Evolutionary conservation across 2,797 vertebrate species (phyloP), one percentile per base, ranked within the genome.

Genomic region (Lagocephalus sceleratus): DNA sequence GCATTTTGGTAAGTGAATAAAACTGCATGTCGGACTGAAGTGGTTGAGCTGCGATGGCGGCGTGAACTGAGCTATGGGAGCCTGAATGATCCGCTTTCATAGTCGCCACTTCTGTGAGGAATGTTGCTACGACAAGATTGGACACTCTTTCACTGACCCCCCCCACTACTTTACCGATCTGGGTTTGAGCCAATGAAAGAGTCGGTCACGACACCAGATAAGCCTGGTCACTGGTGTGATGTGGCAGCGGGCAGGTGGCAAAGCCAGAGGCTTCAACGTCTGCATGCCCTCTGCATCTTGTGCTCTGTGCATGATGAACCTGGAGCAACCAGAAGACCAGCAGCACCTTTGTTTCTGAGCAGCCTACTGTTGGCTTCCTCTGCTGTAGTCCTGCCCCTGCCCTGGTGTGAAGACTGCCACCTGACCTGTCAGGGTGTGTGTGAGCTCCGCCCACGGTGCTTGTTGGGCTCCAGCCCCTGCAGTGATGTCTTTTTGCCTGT

Each of bases 1-100:
- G 86, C 87, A 78, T 91, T 91, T 90, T 90, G 91, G 92, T 92
- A 92, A 92, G 92, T 93, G 87, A 85, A 90, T 78, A 87, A 88
- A 88, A 85, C 77, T 90, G 90, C 91, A 92, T 92, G 91, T 88
- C 74, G 78, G 90, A 88, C 86, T 92, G 90, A 87, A 91, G 89
- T 91, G 91, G 87, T 88, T 89, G 85, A 82, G 73, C 82, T 90
- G 82, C 75, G 71, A 60, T 83, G 72, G 77, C 68, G 2, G 70
- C 60, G 71, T 79, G 75, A 60, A 68, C 50, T 60, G 65, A 59
- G 70, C 75, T 81, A 65, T 77, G 66, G 77, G 72, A 78, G 75
- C 80, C 75, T 76, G 82, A 84, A 81, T 85, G 82, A 82, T 64
- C 63, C 71, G 86, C 83, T 88, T 88, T 85, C 73, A 73, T 81